Evolutionary conservation across 2,797 vertebrate genomes (phyloP).

Genomic region (Lophius americanus): DNA sequence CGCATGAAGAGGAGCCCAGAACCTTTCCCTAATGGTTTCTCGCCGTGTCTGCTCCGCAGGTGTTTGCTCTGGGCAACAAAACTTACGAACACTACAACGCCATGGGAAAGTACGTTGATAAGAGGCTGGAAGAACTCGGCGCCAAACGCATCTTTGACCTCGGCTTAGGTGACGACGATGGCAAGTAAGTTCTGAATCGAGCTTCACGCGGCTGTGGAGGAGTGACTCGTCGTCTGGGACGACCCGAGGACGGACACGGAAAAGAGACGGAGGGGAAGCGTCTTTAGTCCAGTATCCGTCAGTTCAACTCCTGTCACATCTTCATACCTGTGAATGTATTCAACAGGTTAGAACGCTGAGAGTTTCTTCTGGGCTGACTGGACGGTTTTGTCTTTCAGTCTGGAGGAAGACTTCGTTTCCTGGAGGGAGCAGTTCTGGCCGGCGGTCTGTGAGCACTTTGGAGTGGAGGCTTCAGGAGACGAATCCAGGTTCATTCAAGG

Average conservation of each 20-base stretch:
- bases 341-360: too few relatives aligned
- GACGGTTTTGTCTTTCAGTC: constrained; percentile 70
- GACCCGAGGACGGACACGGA: background rate
- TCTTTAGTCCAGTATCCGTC: too few relatives aligned
- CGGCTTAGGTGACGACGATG: constrained; percentile 94
- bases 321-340: too few relatives aligned
- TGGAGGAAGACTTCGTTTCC: constrained; percentile 97
- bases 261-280: background rate
- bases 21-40: background rate
- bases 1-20: background rate
- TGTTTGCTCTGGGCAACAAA: constrained; percentile 97
- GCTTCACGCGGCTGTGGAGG: too few relatives aligned
- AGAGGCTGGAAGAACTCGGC: constrained; percentile 91
- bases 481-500: constrained; percentile 88
- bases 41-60: constrained; percentile 76
- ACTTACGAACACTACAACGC: constrained; percentile 98
- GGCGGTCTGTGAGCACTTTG: constrained; percentile 95
- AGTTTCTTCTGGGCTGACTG: background rate
- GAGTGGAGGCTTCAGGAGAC: constrained; percentile 95
- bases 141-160: constrained; percentile 94
- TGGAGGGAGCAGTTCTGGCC: constrained; percentile 99
- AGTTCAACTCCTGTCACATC: too few relatives aligned
- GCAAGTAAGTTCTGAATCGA: constrained; percentile 87
- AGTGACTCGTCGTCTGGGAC: too few relatives aligned
- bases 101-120: constrained; percentile 96